These are phyloP conservation scores for Dolichomitus sp. DNA, from an alignment of 2,888 invertebrate species.

Conservation along the genomic window DNA sequence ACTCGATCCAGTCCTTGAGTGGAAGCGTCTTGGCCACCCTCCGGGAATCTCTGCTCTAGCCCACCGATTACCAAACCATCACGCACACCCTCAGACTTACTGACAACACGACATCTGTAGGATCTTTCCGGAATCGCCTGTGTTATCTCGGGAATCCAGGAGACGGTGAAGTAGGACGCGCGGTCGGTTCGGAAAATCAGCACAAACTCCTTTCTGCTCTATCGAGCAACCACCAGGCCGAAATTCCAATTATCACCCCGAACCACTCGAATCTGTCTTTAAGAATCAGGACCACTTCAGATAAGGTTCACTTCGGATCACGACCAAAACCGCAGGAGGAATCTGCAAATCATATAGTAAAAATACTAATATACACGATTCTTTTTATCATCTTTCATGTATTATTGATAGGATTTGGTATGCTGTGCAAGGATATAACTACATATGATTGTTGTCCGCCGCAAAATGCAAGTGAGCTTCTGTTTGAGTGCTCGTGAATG, in stretches of 20 bases:
- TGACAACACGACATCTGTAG: constrained; percentile 69
- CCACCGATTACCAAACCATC: constrained; percentile 56
- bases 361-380: constrained; percentile 19
- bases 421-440: constrained; percentile 15
- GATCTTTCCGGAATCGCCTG: constrained; percentile 63
- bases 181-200: constrained; percentile 47
- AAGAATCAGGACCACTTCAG: neutral
- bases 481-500: neutral
- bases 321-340: constrained; percentile 42
- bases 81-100: neutral
- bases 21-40: constrained; percentile 17
- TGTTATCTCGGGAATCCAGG: constrained; percentile 48
- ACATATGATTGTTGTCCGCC: neutral
- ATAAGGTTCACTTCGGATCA: constrained; percentile 17
- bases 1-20: neutral
- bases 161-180: constrained; percentile 60
- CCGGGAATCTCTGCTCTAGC: constrained; percentile 27
- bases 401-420: neutral
- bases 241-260: constrained; percentile 10
- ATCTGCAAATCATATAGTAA: constrained; percentile 59
- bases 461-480: neutral
- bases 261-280: constrained; percentile 8
- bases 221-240: constrained; percentile 18
- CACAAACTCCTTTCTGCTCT: neutral
- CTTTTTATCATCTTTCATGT: neutral